Percentiles rank a stretch among this genome's conserved stretches.
phyloP scores from a whole-genome alignment of 2,888 invertebrate genomes.

The Diaperis boleti region DNA sequence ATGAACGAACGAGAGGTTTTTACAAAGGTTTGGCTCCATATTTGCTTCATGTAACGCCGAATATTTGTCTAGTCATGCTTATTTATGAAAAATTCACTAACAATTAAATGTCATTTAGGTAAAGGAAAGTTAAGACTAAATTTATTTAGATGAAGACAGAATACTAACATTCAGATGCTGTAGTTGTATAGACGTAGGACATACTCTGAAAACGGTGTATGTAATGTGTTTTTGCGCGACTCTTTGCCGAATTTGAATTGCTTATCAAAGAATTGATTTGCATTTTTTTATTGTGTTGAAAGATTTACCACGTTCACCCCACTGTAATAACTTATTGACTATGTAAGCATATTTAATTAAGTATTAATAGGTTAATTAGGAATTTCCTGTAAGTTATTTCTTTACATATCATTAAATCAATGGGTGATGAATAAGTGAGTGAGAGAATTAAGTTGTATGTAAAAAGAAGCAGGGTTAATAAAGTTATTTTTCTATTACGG shows the following conservation, averaged over 20 bases:
- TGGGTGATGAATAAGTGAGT: constrained; percentile 34
- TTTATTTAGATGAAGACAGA: constrained; percentile 15
- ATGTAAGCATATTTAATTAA: constrained; percentile 19
- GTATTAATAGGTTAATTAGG: constrained; percentile 37
- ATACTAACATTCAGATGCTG: too few species aligned
- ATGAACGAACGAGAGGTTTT: constrained; percentile 91
- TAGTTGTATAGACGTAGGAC: too few species aligned
- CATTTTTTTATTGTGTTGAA: constrained; percentile 8
- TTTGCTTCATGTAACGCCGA: constrained; percentile 96
- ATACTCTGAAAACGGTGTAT: neutral
- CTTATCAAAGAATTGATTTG: constrained; percentile 15
- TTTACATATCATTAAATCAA: constrained; percentile 37
- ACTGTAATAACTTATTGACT: constrained; percentile 4
- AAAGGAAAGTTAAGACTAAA: constrained; percentile 35
- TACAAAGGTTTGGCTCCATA: constrained; percentile 97
- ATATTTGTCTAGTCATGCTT: constrained; percentile 97
- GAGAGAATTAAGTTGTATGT: constrained; percentile 29
- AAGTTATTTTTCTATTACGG: constrained; percentile 41
- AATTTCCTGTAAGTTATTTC: constrained; percentile 28
- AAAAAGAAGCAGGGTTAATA: constrained; percentile 39
- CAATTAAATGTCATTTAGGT: constrained; percentile 45
- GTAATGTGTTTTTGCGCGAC: neutral
- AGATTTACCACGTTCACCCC: constrained; percentile 1
- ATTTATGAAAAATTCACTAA: constrained; percentile 96
- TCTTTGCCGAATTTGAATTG: neutral